Conservation (phyloP, 2,797 vertebrate genomes). For the Chromis chromis region DNA sequence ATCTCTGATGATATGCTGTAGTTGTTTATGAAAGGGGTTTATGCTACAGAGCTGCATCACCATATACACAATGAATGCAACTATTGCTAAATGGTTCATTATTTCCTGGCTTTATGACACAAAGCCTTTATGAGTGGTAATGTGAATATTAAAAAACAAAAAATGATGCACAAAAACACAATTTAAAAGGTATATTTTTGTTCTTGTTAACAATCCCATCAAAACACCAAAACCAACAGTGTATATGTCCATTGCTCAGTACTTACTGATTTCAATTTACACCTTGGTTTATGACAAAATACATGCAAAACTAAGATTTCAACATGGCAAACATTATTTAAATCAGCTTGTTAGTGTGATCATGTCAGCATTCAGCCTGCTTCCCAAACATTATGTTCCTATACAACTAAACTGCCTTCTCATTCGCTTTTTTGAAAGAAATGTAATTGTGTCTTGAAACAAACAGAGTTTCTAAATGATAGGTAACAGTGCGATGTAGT, state of each 20-base stretch:
- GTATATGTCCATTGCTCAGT: not conserved
- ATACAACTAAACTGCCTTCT: no score
- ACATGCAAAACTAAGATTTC: not conserved
- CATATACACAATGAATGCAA: conserved; percentile 24
- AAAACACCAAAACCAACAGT: not conserved
- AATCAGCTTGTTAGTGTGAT: not conserved
- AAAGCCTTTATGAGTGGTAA: not conserved
- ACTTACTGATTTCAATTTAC: not conserved
- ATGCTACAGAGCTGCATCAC: conserved; percentile 13
- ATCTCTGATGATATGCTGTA: conserved; percentile 47
- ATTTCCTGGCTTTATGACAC: not conserved
- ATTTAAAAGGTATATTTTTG: not conserved
- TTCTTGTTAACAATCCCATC: not conserved
- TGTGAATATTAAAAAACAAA: not conserved
- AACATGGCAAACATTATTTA: not conserved
- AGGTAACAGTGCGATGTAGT: no score
- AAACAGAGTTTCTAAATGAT: no score
- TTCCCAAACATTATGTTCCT: no score
- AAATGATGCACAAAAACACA: not conserved
- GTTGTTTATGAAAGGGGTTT: conserved; percentile 53
- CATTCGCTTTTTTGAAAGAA: no score
- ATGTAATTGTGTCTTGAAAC: no score
- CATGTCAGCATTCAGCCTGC: not conserved
- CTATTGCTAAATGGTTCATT: not conserved
- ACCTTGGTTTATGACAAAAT: not conserved